These are phyloP conservation scores for Anguilla marmorata DNA, from an alignment of 2,797 vertebrate genomes.

Conservation along the genomic window DNA sequence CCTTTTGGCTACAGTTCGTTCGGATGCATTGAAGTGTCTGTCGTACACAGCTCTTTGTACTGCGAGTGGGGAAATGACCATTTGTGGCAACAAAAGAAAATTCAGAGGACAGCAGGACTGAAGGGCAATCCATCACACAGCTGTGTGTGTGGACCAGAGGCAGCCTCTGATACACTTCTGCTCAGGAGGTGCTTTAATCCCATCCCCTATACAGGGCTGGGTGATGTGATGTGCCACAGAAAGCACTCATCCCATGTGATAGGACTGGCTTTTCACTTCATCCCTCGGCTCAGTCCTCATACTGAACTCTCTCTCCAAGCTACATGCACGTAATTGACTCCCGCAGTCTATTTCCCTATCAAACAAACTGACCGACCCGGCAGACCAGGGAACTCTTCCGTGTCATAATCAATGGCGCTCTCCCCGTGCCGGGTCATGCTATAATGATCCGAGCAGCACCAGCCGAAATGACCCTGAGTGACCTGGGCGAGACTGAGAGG, in stretches of 20 bases:
- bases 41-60: background rate
- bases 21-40: background rate
- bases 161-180: background rate
- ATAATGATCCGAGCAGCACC: background rate
- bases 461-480: background rate
- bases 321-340: constrained; percentile 24
- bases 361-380: constrained; percentile 63
- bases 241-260: background rate
- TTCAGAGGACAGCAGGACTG: background rate
- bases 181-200: background rate
- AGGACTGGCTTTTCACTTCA: background rate
- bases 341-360: constrained; percentile 18
- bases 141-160: background rate
- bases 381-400: constrained; percentile 58
- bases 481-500: background rate
- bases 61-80: background rate
- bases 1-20: background rate
- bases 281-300: background rate
- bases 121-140: background rate
- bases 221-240: background rate
- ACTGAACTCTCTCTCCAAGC: background rate
- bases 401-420: constrained; percentile 68
- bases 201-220: background rate
- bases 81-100: background rate
- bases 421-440: constrained; percentile 40